Percentiles rank a stretch among this genome's conserved stretches.
Conservation (phyloP, 1,140 invertebrate species). For the Grapholita molesta region DNA sequence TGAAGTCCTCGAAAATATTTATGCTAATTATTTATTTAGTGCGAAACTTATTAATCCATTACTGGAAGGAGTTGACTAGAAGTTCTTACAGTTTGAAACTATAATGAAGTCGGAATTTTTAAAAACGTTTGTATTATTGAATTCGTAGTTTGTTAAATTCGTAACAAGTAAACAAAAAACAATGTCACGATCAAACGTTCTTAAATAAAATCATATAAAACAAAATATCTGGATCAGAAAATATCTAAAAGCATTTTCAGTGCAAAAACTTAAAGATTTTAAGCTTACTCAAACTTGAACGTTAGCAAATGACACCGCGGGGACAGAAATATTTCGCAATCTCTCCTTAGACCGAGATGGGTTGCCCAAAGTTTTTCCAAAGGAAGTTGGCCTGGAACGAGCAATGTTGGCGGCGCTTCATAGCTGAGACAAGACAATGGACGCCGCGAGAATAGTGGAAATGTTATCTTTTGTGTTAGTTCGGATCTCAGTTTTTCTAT, state of each 20-base stretch:
- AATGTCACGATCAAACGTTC: slow-evolving; percentile 14
- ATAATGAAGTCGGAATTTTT: too few relatives aligned
- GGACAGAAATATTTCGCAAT: slow-evolving; percentile 62
- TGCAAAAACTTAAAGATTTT: slow-evolving; percentile 51
- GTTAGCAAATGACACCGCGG: slow-evolving; percentile 61
- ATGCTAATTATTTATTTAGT: too few relatives aligned
- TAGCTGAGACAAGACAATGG: slow-evolving; percentile 38
- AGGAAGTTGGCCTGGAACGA: slow-evolving; percentile 37
- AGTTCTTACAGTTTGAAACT: too few relatives aligned
- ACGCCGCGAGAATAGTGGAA: slow-evolving; percentile 34
- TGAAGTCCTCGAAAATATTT: too few relatives aligned
- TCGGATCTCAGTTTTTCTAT: slow-evolving; percentile 8
- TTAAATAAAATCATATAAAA: slow-evolving; percentile 28
- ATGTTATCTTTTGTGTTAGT: slow-evolving; percentile 33
- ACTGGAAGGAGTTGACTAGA: too few relatives aligned
- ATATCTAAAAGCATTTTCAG: slow-evolving; percentile 34
- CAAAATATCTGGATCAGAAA: slow-evolving; percentile 34
- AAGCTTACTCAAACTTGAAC: slow-evolving; percentile 58
- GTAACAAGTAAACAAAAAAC: too few relatives aligned
- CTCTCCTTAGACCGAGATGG: slow-evolving; percentile 45
- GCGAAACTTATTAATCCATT: too few relatives aligned
- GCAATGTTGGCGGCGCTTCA: slow-evolving; percentile 30
- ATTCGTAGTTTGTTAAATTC: too few relatives aligned
- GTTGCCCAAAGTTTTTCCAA: slow-evolving; percentile 47
- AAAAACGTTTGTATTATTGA: too few relatives aligned